Evolutionary conservation across 2,888 invertebrate genomes (phyloP).

Genomic region (Plagiodera versicolora): DNA sequence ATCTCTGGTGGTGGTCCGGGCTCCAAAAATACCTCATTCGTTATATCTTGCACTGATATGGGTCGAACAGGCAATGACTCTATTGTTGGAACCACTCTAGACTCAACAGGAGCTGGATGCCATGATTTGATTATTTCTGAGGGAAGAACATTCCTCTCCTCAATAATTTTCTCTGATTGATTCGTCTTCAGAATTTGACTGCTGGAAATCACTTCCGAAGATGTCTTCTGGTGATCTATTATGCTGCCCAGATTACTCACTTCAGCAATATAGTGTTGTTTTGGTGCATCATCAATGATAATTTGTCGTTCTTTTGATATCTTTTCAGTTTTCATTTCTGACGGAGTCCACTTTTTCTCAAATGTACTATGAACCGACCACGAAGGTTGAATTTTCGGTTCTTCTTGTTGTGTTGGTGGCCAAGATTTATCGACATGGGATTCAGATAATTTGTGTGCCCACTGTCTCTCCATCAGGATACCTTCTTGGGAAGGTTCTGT

Average conservation of each 20-base stretch:
- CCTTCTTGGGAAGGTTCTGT: conserved; percentile 62
- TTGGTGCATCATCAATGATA: conserved; percentile 33
- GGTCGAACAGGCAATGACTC: conserved; percentile 46
- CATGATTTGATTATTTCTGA: conserved; percentile 58
- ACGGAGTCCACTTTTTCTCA: conserved; percentile 52
- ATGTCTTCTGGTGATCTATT: conserved; percentile 41
- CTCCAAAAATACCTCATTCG: conserved; percentile 60
- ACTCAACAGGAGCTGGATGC: conserved; percentile 49
- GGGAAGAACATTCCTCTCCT: conserved; percentile 53
- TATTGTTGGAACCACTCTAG: conserved; percentile 38
- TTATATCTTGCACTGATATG: conserved; percentile 54
- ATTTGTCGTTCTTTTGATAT: conserved; percentile 37
- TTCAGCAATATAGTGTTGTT: conserved; percentile 53
- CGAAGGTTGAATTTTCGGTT: conserved; percentile 43
- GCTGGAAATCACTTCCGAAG: conserved; percentile 33
- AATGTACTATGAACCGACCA: conserved; percentile 51
- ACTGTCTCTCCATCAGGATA: conserved; percentile 68
- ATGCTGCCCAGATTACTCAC: conserved; percentile 52
- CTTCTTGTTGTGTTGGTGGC: conserved; percentile 54
- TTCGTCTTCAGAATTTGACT: conserved; percentile 9
- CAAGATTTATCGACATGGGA: conserved; percentile 57
- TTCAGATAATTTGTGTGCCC: conserved; percentile 60
- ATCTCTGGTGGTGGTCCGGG: conserved; percentile 72
- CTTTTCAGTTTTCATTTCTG: conserved; percentile 37
- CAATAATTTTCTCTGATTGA: conserved; percentile 47